Conservation (phyloP, 2,797 vertebrate species). For the Neoniphon sammara region DNA sequence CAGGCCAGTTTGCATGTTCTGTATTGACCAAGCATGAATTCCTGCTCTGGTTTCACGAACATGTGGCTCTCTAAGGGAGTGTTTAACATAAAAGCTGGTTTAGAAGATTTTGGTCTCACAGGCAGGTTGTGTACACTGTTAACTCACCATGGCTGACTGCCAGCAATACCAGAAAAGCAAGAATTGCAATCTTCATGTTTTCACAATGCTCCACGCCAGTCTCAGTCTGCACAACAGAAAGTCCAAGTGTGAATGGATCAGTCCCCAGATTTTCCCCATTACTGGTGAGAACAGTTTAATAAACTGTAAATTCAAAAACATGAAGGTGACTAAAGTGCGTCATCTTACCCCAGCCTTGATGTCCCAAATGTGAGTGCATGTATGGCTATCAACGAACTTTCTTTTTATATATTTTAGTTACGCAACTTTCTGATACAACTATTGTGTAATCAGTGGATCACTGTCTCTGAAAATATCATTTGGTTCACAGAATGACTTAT, state of each 20-base stretch:
- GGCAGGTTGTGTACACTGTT: too few relatives aligned
- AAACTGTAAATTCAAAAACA: not conserved
- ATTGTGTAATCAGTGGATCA: not conserved
- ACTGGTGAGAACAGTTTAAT: not conserved
- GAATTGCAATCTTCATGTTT: constrained; percentile 34
- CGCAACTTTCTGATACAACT: not conserved
- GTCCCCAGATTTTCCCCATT: not conserved
- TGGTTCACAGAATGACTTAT: not conserved
- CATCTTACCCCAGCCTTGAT: not conserved
- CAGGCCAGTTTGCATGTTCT: too few relatives aligned
- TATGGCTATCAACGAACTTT: not conserved
- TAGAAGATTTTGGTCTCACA: too few relatives aligned
- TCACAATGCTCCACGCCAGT: not conserved
- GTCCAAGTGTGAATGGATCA: too few relatives aligned
- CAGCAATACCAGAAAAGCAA: not conserved
- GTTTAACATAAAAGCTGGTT: too few relatives aligned
- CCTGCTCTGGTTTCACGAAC: too few relatives aligned
- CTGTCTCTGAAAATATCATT: not conserved
- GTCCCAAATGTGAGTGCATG: not conserved
- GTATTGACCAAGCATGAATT: too few relatives aligned
- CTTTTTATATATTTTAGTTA: not conserved
- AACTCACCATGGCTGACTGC: constrained; percentile 30
- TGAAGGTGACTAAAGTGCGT: not conserved
- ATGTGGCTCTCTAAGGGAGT: too few relatives aligned
- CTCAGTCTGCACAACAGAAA: not conserved